Percentiles rank a stretch among this genome's conserved stretches.
phyloP scores from a whole-genome alignment of 2,113 vertebrate species.

The Rostratula benghalensis region DNA sequence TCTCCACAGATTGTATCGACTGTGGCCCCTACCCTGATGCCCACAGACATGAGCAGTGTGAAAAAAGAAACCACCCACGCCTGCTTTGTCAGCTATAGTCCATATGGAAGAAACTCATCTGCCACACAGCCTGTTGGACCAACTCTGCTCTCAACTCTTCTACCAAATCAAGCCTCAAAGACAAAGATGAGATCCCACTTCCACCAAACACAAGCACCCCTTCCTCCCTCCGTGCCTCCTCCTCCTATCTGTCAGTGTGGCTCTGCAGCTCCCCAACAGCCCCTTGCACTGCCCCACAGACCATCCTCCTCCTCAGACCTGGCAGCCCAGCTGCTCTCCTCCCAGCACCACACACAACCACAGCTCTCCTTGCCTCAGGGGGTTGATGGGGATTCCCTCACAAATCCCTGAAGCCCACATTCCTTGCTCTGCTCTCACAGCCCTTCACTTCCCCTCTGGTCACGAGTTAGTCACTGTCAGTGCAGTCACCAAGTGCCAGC shows the following conservation, averaged over 20 bases:
- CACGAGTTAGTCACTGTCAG: neutral
- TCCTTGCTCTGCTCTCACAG: neutral
- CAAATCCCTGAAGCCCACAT: neutral
- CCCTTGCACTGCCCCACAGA: neutral
- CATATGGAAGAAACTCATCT: neutral
- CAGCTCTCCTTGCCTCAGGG: neutral
- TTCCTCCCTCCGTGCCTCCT: neutral
- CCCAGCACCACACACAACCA: neutral
- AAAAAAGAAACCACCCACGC: neutral
- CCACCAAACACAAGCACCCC: neutral
- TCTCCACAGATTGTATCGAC: neutral
- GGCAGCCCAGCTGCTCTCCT: neutral
- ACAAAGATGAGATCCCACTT: neutral
- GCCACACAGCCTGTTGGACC: neutral
- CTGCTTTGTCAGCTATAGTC: neutral
- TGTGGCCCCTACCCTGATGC: neutral
- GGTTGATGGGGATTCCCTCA: neutral
- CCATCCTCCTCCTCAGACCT: neutral
- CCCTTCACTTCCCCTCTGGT: neutral
- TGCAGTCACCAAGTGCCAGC: neutral
- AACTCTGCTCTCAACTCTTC: neutral
- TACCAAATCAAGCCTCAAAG: neutral
- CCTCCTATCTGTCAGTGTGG: accelerated
- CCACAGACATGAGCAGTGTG: neutral
- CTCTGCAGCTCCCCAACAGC: neutral